Base-by-base conservation (phyloP, 2,113 vertebrate species). In the Callipepla squamata region DNA sequence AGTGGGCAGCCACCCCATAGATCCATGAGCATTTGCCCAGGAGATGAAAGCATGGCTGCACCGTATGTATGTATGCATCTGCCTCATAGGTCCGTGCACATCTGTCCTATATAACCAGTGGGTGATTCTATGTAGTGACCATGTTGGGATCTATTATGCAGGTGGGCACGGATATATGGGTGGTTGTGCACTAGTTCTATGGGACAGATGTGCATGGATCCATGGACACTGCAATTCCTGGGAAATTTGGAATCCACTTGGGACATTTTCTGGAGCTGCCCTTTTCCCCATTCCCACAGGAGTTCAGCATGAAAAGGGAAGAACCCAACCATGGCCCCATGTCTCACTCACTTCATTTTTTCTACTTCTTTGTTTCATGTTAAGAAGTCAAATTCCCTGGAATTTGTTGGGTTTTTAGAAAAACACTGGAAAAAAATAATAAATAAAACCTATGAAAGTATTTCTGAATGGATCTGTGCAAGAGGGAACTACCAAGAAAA, bases 281-380 rank as follows among this genome's bases (percentile, higher is more conserved):
- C 82, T 70, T 73, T 94, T 96, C 80, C 75, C 76, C 78, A 50
- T 47, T 79, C 42, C 92, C 58, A 67, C 67, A 70, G 90, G 67
- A 91, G 45, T 28, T 74, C 50, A 72, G 55, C 55, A 59, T 69
- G 82, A 79, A 67, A 85, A 90, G 16, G 16, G 73, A 25, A 94
- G 47, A 90, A 85, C 66, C 28, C 63, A 77, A 4, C 76, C 34
- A 59, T 34, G 66, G 30, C 16, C n/a, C 23, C 45, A 22, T 44
- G 48, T 58, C 32, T 50, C 9, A 45, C 16, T 78, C 59, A 13
- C 42, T 86, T 81, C 79, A 85, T 77, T 84, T 76, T 85, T 95
- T 90, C 88, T 77, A 80, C 80, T 80, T 90, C 85, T 87, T 83
- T 88, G 21, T 6, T 11, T 26, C 2, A 0, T 78, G 70, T 78